Evolutionary conservation across 1,140 invertebrate species (phyloP).

Genomic region (Meloidogyne chitwoodi): DNA sequence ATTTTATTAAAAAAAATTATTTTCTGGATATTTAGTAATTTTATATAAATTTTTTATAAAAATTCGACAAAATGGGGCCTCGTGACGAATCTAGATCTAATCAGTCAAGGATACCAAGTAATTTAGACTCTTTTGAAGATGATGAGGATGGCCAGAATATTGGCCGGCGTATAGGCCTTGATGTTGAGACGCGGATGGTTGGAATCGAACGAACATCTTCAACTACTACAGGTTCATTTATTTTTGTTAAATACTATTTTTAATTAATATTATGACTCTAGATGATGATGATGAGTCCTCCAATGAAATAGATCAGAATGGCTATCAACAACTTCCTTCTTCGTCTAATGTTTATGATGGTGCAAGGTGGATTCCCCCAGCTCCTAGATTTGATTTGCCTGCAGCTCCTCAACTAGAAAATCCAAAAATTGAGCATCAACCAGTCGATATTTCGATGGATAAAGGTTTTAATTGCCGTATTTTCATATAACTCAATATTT

Average conservation of each 20-base stretch:
- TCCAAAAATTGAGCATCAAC: slow-evolving; percentile 3
- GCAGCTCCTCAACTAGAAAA: not conserved
- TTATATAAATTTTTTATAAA: not conserved
- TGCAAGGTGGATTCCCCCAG: not conserved
- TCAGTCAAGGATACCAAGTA: not conserved
- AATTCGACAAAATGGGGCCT: not conserved
- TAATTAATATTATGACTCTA: not conserved
- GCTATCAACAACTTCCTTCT: slow-evolving; percentile 2
- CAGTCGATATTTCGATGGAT: slow-evolving; percentile 9
- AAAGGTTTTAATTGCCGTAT: not conserved
- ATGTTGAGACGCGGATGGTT: not conserved
- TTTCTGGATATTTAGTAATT: no score
- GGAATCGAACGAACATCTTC: not conserved
- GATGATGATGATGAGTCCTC: not conserved
- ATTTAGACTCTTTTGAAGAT: not conserved
- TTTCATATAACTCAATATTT: not conserved
- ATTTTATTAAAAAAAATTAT: no score
- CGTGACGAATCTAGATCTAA: not conserved
- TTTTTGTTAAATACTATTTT: not conserved
- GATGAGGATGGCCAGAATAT: not conserved
- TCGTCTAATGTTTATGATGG: not conserved
- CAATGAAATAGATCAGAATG: slow-evolving; percentile 5
- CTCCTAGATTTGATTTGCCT: not conserved
- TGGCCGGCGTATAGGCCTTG: slow-evolving; percentile 5
- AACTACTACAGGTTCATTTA: not conserved